Conservation (phyloP, 2,888 invertebrate genomes). For the Drosophila pegasa region DNA sequence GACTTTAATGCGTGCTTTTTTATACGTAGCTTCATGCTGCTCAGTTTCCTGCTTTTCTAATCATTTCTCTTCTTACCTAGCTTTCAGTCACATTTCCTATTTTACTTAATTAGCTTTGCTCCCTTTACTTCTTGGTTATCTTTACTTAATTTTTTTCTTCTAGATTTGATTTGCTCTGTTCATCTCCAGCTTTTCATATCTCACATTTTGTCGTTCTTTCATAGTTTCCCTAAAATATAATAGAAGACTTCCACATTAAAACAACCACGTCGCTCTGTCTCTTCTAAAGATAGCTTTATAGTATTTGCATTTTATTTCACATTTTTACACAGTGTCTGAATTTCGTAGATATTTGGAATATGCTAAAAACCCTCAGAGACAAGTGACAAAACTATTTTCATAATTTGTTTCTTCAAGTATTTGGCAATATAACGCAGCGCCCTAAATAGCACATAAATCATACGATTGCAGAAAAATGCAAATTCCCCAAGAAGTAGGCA, state of each 20-base stretch:
- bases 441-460: conserved; percentile 45
- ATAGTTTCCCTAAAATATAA: background rate
- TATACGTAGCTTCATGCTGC: background rate
- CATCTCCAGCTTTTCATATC: too few species aligned
- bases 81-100: background rate
- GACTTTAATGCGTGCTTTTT: background rate
- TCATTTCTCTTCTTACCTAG: background rate
- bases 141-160: too few species aligned
- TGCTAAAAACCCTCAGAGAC: background rate
- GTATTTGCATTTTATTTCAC: background rate
- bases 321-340: background rate
- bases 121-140: background rate
- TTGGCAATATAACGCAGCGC: conserved; percentile 5
- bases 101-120: background rate
- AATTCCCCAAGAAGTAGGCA: conserved; percentile 28
- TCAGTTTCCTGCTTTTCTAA: background rate
- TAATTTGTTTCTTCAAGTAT: conserved; percentile 30
- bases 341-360: conserved; percentile 10
- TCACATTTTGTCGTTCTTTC: background rate
- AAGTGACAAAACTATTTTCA: conserved; percentile 16
- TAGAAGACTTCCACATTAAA: background rate
- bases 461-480: conserved; percentile 24
- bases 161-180: background rate
- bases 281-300: background rate
- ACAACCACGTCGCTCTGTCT: background rate